A percentile compares a stretch with the other conserved stretches of the same genome.
phyloP scores from a whole-genome alignment of 2,888 invertebrate genomes.

The Baccha elongata region DNA sequence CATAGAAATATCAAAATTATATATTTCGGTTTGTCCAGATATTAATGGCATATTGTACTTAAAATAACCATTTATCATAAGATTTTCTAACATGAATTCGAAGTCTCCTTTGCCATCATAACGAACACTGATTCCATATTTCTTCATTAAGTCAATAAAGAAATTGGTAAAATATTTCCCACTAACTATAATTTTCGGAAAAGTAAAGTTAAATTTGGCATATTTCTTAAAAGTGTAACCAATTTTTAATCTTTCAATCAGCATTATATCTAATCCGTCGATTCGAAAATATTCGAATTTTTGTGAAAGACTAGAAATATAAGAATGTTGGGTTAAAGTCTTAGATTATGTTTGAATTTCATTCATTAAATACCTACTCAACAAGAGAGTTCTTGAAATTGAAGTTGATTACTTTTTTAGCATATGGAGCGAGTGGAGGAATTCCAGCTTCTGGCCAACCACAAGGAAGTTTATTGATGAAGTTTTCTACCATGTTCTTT shows the following conservation, averaged over 20 bases:
- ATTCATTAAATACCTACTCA: constrained; percentile 78
- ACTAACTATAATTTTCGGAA: constrained; percentile 75
- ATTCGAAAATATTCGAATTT: constrained; percentile 42
- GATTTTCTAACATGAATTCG: constrained; percentile 77
- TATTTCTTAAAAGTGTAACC: constrained; percentile 76
- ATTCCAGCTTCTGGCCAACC: constrained; percentile 78
- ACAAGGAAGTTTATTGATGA: constrained; percentile 77
- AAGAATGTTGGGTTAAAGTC: no score
- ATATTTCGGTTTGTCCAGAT: constrained; percentile 77
- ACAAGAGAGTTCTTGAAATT: constrained; percentile 75
- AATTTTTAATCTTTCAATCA: constrained; percentile 71
- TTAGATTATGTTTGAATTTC: no score
- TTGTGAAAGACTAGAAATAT: neutral
- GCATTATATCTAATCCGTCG: constrained; percentile 78
- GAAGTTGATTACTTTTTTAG: constrained; percentile 76
- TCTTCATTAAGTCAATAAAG: constrained; percentile 75
- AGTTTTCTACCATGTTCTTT: constrained; percentile 75
- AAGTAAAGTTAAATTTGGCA: constrained; percentile 77
- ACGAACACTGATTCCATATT: constrained; percentile 77
- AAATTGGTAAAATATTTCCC: constrained; percentile 76
- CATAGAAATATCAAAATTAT: constrained; percentile 77
- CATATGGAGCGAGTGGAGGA: constrained; percentile 80
- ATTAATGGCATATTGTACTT: constrained; percentile 80
- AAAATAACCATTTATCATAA: constrained; percentile 78
- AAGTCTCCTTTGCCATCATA: constrained; percentile 78